Percentiles rank a stretch among this genome's conserved stretches.
phyloP scores from a whole-genome alignment of 2,797 vertebrate genomes.

The Myotis vivesi region DNA sequence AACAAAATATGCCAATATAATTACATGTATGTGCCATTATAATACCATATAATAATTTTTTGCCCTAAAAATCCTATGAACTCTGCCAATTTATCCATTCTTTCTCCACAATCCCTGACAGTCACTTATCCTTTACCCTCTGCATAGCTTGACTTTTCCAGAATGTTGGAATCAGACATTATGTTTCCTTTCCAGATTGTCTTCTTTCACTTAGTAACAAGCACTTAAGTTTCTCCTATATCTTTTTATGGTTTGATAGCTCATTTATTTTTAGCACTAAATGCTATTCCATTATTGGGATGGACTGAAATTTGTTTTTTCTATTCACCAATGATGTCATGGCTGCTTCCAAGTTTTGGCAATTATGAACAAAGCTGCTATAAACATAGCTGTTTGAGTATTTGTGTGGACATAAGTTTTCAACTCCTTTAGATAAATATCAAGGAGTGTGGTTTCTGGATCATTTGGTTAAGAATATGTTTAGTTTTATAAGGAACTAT shows the following conservation, averaged over 20 bases:
- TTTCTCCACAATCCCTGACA: not conserved
- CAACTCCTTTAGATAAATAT: not conserved
- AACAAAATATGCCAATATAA: not conserved
- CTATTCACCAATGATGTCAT: not conserved
- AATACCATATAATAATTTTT: not conserved
- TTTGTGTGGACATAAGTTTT: not conserved
- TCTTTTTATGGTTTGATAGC: not conserved
- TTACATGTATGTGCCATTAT: too few species aligned
- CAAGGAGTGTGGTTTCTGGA: not conserved
- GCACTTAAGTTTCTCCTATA: not conserved
- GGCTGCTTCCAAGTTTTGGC: not conserved
- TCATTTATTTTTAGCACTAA: not conserved
- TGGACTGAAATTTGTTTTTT: not conserved
- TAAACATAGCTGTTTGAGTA: too few species aligned
- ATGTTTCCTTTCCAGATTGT: not conserved
- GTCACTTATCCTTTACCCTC: not conserved
- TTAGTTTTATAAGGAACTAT: not conserved
- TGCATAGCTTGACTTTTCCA: not conserved
- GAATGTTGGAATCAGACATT: not conserved
- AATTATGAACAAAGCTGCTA: not conserved
- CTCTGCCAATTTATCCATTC: not conserved
- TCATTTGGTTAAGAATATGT: not conserved
- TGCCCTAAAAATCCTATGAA: not conserved
- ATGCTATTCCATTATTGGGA: not conserved
- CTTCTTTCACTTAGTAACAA: not conserved